Base-by-base conservation (phyloP, 2,888 invertebrate genomes). In the Leucoma salicis region DNA sequence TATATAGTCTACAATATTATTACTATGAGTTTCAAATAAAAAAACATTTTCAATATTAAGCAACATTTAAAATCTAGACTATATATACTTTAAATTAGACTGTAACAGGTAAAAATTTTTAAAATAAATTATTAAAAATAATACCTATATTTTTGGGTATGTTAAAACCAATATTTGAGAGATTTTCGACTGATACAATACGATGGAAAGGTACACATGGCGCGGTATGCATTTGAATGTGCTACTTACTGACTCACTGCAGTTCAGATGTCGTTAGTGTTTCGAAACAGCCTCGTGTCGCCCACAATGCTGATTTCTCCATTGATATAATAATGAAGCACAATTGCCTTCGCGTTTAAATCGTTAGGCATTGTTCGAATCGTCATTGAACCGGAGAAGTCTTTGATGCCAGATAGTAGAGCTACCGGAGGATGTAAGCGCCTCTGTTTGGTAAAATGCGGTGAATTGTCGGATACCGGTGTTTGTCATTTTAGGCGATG, bases 231-330 rank as follows among this genome's bases (percentile, higher is more conserved):
- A 82, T 82, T 70, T 56, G 61, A 79, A 82, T 77, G 62, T 63
- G 57, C 49, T 63, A 57, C 64, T 63, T 66, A 64, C 66, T 66
- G 73, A 72, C 65, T 74, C 77, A 78, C 63, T 79, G 72, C 72
- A 71, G 65, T 72, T 73, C 67, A 58, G 56, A 55, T 53, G 57
- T 54, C 52, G 15, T 50, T 29, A 13, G 14, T 62, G 70, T 83
- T 82, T 82, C 79, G 69, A 75, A 75, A 79, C 54, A 52, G 39
- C 66, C 46, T 61, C 55, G 59, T 40, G 42, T 68, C 80, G 74
- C 83, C 83, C 74, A 81, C 82, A 73, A 56, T 53, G 55, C 66
- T 69, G 83, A 84, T 87, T 82, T 84, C 84, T 80, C 83, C 78
- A 79, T 83, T 82, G 78, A 83, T 84, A 78, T 42, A 70, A 69